Evolutionary conservation across 2,888 invertebrate genomes (phyloP).

Genomic region (Drosophila meridiana): DNA sequence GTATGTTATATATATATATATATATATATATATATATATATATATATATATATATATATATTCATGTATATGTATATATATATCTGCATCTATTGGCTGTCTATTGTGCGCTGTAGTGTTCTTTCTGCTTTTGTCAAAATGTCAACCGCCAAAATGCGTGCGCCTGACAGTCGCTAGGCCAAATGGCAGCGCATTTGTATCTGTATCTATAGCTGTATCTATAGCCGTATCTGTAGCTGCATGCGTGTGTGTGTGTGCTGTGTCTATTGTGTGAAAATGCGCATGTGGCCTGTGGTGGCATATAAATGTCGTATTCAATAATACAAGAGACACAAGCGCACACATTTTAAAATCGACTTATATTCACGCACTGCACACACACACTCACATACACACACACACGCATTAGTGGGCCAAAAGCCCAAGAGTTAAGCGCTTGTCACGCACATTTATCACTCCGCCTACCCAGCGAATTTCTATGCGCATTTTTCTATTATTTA

Average conservation of each 20-base stretch:
- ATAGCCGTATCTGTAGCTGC: constrained; percentile 4
- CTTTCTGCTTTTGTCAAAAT: constrained; percentile 57
- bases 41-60: background rate
- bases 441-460: constrained; percentile 66
- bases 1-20: background rate
- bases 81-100: constrained; percentile 55
- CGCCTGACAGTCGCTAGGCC: constrained; percentile 50
- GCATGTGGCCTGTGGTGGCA: constrained; percentile 67
- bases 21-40: background rate
- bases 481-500: constrained; percentile 80
- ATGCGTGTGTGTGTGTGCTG: constrained; percentile 14
- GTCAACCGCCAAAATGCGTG: constrained; percentile 69
- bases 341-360: constrained; percentile 65
- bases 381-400: constrained; percentile 16
- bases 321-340: constrained; percentile 49
- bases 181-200: constrained; percentile 46
- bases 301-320: constrained; percentile 76
- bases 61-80: constrained; percentile 3
- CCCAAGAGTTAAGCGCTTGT: constrained; percentile 54
- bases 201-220: constrained; percentile 27
- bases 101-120: constrained; percentile 33
- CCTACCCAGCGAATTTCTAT: constrained; percentile 58
- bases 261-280: constrained; percentile 73
- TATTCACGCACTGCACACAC: constrained; percentile 17
- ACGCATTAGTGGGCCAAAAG: constrained; percentile 41